Conservation (phyloP, 2,113 vertebrate genomes). For the Myiozetetes cayanensis region DNA sequence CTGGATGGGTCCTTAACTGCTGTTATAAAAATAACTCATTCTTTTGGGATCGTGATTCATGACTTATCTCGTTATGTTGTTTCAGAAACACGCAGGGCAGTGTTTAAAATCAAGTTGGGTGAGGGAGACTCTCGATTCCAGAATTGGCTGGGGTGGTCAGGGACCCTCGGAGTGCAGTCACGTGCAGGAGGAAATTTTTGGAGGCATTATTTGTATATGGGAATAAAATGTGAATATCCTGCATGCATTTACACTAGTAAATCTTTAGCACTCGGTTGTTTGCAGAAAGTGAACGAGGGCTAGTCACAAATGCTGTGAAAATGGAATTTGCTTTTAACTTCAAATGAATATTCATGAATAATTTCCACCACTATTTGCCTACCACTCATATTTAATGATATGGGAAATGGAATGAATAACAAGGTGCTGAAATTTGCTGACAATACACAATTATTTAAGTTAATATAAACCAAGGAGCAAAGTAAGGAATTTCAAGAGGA, state of each 20-base stretch:
- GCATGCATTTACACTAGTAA: neutral
- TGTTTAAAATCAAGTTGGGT: neutral
- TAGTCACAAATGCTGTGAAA: slow-evolving; percentile 19
- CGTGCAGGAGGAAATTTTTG: neutral
- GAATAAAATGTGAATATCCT: neutral
- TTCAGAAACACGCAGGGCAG: neutral
- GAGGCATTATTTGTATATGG: neutral
- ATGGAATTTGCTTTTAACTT: slow-evolving; percentile 49
- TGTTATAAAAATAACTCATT: neutral
- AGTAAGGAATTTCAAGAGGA: slow-evolving; percentile 28
- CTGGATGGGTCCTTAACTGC: neutral
- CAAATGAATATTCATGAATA: slow-evolving; percentile 68
- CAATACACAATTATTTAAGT: slow-evolving; percentile 56
- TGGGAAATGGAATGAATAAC: slow-evolving; percentile 53
- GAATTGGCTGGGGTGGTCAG: rapidly evolving
- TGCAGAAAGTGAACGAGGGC: slow-evolving; percentile 28
- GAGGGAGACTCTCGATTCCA: neutral
- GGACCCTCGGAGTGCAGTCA: rapidly evolving
- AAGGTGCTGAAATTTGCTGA: slow-evolving; percentile 60
- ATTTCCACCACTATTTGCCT: slow-evolving; percentile 58
- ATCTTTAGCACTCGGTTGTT: neutral
- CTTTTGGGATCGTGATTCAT: neutral
- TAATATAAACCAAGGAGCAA: slow-evolving; percentile 37
- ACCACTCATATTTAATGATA: slow-evolving; percentile 67
- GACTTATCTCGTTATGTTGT: neutral